Percentiles rank a stretch among this genome's conserved stretches.
phyloP scores from a whole-genome alignment of 2,113 vertebrate genomes.

The Anoura caudifer region DNA sequence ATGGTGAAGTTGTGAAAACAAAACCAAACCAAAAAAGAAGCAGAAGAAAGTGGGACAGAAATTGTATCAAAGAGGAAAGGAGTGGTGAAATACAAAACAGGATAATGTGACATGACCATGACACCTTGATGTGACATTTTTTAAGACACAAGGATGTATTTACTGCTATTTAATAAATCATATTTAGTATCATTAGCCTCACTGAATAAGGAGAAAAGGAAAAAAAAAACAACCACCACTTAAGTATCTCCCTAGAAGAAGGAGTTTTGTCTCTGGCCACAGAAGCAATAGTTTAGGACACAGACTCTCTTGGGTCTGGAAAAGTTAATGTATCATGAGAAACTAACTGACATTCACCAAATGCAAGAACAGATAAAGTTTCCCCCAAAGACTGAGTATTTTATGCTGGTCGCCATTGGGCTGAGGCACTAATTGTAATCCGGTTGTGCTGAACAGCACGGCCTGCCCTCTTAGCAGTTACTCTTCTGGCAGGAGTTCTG shows the following conservation, averaged over 20 bases:
- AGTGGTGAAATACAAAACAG: neutral
- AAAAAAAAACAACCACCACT: neutral
- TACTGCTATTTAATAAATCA: neutral
- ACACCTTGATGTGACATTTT: neutral
- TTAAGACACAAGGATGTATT: neutral
- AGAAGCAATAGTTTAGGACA: slow-evolving; percentile 9
- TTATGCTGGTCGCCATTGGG: neutral
- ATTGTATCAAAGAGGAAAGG: neutral
- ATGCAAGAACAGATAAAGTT: neutral
- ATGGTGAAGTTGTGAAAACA: slow-evolving; percentile 38
- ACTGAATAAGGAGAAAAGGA: neutral
- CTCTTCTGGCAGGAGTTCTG: neutral
- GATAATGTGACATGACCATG: neutral
- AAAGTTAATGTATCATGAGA: neutral
- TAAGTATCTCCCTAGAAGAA: neutral
- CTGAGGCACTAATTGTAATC: neutral
- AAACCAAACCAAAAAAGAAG: neutral
- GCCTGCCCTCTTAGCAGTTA: neutral
- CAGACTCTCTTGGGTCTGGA: neutral
- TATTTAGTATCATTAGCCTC: neutral
- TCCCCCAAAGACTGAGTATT: neutral
- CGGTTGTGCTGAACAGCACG: neutral
- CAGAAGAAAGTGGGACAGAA: neutral
- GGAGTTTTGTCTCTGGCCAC: neutral
- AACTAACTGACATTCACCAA: slow-evolving; percentile 8